phyloP scores from a whole-genome alignment of 2,888 invertebrate genomes.

The Nomada lathburiana region DNA sequence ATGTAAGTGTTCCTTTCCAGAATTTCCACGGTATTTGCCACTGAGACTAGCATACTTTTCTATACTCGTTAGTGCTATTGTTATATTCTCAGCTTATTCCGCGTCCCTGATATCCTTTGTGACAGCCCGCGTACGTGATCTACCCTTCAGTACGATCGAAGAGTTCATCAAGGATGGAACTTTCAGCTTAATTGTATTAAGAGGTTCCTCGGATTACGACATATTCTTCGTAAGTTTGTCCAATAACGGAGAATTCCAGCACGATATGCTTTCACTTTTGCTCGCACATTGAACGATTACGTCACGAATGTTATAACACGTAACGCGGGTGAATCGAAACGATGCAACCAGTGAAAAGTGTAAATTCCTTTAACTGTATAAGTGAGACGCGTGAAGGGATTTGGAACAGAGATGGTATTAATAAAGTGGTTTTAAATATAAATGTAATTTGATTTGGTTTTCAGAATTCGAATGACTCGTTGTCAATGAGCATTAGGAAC shows the following conservation, averaged over 20 bases:
- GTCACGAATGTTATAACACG: background rate
- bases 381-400: too few species aligned
- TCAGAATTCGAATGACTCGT: slow-evolving; percentile 53
- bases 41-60: slow-evolving; percentile 54
- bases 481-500: slow-evolving; percentile 48
- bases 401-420: background rate
- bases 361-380: background rate
- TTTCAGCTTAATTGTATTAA: slow-evolving; percentile 69
- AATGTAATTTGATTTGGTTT: background rate
- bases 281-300: background rate
- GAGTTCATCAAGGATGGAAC: slow-evolving; percentile 75
- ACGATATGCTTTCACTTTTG: slow-evolving; percentile 37
- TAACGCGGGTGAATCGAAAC: background rate
- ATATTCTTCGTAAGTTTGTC: slow-evolving; percentile 65
- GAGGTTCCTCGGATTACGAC: slow-evolving; percentile 68
- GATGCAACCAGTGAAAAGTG: background rate
- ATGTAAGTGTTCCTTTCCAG: slow-evolving; percentile 27
- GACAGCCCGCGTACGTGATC: slow-evolving; percentile 50
- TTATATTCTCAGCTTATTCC: slow-evolving; percentile 74
- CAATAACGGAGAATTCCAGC: slow-evolving; percentile 3
- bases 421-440: too few species aligned
- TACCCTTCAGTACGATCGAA: slow-evolving; percentile 73
- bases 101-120: slow-evolving; percentile 73
- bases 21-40: slow-evolving; percentile 31
- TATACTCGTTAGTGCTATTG: slow-evolving; percentile 66